Conservation (phyloP, 2,888 invertebrate genomes). For the Parascotia fuliginaria region DNA sequence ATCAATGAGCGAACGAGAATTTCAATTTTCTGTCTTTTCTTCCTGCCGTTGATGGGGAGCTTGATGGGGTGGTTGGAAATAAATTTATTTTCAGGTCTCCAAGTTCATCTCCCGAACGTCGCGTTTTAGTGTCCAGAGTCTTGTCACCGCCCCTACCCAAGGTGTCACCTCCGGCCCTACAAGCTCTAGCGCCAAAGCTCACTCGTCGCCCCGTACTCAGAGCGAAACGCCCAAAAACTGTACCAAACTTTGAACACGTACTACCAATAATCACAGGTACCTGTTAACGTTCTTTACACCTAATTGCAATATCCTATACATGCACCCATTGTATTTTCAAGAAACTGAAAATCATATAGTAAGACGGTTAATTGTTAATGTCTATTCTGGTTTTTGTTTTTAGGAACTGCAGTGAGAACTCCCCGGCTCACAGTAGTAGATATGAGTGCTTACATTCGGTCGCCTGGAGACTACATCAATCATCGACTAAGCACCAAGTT, state of each 20-base stretch:
- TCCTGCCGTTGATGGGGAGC: no score
- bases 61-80: no score
- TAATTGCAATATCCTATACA: no score
- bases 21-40: no score
- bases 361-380: no score
- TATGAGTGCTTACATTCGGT: constrained; percentile 72
- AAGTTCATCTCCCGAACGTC: constrained; percentile 74
- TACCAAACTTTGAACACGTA: constrained; percentile 55
- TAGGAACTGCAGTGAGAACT: constrained; percentile 72
- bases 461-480: constrained; percentile 45
- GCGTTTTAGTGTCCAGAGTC: constrained; percentile 67
- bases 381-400: neutral
- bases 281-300: neutral
- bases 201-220: constrained; percentile 54
- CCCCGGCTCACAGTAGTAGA: constrained; percentile 75
- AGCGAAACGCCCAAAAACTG: constrained; percentile 52
- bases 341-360: no score
- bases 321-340: no score
- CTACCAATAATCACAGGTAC: constrained; percentile 72
- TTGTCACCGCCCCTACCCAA: constrained; percentile 71
- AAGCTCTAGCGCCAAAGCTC: constrained; percentile 65
- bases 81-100: constrained; percentile 71
- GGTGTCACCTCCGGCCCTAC: constrained; percentile 61
- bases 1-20: no score
- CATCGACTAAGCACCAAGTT: constrained; percentile 25